Base-by-base conservation (phyloP, 2,888 invertebrate genomes). In the Axea sp. region DNA sequence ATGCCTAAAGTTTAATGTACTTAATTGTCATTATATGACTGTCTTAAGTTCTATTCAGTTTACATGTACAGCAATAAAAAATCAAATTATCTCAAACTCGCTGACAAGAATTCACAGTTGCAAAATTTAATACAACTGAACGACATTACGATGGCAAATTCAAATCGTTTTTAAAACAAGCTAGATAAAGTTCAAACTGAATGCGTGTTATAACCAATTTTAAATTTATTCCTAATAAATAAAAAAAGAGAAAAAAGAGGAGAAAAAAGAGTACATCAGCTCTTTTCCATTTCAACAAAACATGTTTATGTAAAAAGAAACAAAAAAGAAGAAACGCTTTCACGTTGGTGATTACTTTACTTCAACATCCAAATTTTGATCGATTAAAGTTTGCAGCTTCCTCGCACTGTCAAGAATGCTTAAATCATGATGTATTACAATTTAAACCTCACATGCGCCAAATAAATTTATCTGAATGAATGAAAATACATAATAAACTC, bases 401-500 rank as follows among this genome's bases (percentile, higher is more conserved):
- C 35, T 26, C 19, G 37, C 37, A 11, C 11, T 41, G 62, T 49
- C 49, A 30, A 33, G 7, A 26, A 24, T 19, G 26, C 26, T 64
- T 33, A 43, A 51, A 41, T 64, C 26, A 51, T 64, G 64, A 64
- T 51, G 64, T 43, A 64, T 64, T 64, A 17, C 41, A 33, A 41
- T 41, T 64, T 43, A 12, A 43, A 22, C 39, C 22, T 12, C 51
- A 51, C 43, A 35, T 53, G 35, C 43, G 9, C 11, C 12, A 8
- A 14, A 37, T 43, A 33, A 33, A 51, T 51, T 31, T 45, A 19
- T 53, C 39, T 26, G 53, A 65, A 65, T 53, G 22, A 35, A 19
- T 11, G 26, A 31, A 30, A 62, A 30, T 24, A 14, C 33, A 31
- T 22, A 22, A 49, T 51, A 33, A 51, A 64, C 9, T 51, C 24